phyloP scores from a whole-genome alignment of 2,113 vertebrate species.

The Progne subis region DNA sequence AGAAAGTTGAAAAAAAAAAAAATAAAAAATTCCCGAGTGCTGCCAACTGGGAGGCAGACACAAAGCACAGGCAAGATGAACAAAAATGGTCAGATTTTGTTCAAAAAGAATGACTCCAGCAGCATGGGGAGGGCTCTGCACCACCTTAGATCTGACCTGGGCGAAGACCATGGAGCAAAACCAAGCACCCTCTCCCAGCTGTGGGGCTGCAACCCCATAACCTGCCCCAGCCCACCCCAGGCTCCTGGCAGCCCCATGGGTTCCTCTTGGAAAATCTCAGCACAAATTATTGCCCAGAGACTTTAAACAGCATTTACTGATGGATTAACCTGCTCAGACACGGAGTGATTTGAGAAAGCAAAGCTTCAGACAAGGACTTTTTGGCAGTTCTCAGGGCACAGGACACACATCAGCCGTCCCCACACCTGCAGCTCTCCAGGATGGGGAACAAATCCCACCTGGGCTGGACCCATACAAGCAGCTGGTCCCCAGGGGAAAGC shows the following conservation, averaged over 20 bases:
- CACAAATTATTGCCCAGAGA: not conserved
- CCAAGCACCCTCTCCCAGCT: not conserved
- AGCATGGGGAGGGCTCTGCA: not conserved
- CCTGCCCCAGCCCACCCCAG: not conserved
- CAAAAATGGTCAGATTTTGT: slow-evolving; percentile 29
- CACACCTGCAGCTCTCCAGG: not conserved
- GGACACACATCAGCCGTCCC: not conserved
- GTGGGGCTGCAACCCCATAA: not conserved
- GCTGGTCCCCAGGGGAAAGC: not conserved
- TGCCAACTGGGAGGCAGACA: slow-evolving; percentile 15
- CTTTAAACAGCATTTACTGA: not conserved
- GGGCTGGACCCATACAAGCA: not conserved
- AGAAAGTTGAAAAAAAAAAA: slow-evolving; percentile 9
- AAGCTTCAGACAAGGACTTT: not conserved
- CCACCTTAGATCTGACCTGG: not conserved
- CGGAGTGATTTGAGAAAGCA: not conserved
- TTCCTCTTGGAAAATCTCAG: not conserved
- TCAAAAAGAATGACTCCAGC: not conserved
- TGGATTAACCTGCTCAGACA: not conserved
- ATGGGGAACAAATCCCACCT: not conserved
- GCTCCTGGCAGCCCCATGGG: not conserved
- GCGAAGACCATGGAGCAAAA: not conserved
- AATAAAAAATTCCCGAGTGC: not conserved
- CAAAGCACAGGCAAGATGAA: slow-evolving; percentile 4
- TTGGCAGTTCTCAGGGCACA: not conserved